Conservation (phyloP, 1,140 invertebrate species). For the Trichoplusia ni region DNA sequence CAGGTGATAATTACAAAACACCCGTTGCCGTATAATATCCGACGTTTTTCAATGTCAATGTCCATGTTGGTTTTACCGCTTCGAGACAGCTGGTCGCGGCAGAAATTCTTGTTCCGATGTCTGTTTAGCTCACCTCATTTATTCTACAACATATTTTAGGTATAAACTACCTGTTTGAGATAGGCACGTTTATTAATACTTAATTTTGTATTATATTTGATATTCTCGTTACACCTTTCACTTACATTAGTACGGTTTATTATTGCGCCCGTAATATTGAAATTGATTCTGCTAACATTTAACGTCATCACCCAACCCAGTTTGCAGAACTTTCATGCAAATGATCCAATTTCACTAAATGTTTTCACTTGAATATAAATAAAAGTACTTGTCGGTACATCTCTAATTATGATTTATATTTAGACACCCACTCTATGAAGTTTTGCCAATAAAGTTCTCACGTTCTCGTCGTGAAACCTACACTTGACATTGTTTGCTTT, state of each 20-base stretch:
- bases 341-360: conserved; percentile 16
- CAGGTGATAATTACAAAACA: conserved; percentile 55
- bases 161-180: conserved; percentile 1
- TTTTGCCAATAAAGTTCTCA: conserved; percentile 14
- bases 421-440: conserved; percentile 25
- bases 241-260: conserved; percentile 7
- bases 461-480: conserved; percentile 14
- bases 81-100: conserved; percentile 9
- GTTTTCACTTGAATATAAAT: conserved; percentile 25
- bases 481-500: conserved; percentile 36
- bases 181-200: background rate
- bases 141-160: background rate
- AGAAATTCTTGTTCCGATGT: conserved; percentile 12
- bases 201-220: background rate
- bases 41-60: conserved; percentile 58
- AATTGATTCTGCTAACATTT: conserved; percentile 18
- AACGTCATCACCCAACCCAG: conserved; percentile 18
- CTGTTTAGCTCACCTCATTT: background rate
- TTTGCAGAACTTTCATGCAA: conserved; percentile 13
- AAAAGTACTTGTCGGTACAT: conserved; percentile 33
- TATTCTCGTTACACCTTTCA: conserved; percentile 22
- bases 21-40: conserved; percentile 36
- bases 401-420: conserved; percentile 41
- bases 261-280: conserved; percentile 1
- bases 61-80: conserved; percentile 40